Percentiles rank a stretch among this genome's conserved stretches.
phyloP scores from a whole-genome alignment of 2,113 vertebrate species.

The Rhadina sibilatrix region DNA sequence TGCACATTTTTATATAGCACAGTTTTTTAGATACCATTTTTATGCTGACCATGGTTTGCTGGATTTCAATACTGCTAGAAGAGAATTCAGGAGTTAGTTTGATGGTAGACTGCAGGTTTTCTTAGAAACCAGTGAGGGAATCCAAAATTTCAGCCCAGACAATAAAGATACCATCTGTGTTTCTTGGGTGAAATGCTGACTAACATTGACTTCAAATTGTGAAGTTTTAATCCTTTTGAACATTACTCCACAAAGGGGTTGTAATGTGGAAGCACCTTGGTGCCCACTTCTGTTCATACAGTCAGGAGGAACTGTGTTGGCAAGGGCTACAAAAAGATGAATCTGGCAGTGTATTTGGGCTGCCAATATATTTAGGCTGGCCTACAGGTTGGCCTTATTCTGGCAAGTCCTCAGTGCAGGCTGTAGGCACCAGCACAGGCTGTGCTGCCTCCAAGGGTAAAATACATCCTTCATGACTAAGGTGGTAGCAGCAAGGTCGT shows the following conservation, averaged over 20 bases:
- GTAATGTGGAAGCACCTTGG: not conserved
- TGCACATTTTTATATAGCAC: not conserved
- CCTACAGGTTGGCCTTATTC: not conserved
- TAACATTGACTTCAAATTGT: not conserved
- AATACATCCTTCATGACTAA: not conserved
- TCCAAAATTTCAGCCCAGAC: not conserved
- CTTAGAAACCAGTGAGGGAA: not conserved
- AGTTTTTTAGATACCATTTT: not conserved
- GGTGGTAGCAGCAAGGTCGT: accelerated
- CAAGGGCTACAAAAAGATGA: not conserved
- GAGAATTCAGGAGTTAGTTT: not conserved
- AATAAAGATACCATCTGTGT: not conserved
- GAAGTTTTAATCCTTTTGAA: not conserved
- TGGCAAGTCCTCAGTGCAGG: not conserved
- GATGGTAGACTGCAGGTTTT: not conserved
- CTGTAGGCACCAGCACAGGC: not conserved
- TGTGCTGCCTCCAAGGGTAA: accelerated
- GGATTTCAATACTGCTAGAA: not conserved
- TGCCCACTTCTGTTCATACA: not conserved
- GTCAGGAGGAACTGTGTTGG: not conserved
- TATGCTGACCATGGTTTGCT: not conserved
- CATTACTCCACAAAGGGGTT: accelerated
- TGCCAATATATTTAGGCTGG: not conserved
- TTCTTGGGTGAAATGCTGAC: not conserved
- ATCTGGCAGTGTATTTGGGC: not conserved